Conservation (phyloP, 2,113 vertebrate species). For the Phycodurus eques region DNA sequence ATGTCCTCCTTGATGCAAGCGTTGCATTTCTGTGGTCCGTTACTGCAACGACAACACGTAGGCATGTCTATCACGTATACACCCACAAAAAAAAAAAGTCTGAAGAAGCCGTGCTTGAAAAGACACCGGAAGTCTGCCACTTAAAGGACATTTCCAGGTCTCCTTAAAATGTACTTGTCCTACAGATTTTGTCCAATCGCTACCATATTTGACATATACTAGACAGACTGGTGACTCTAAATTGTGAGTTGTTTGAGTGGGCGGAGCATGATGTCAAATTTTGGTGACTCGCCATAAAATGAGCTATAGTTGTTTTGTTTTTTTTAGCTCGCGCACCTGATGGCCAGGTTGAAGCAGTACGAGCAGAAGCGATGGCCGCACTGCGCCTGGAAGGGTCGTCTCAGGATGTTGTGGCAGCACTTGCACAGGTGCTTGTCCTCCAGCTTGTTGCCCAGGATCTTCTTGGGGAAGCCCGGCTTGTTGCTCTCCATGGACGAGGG, state of each 20-base stretch:
- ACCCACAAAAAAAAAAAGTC: not conserved
- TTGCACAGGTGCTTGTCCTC: conserved; percentile 95
- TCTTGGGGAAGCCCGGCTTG: conserved; percentile 87
- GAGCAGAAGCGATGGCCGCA: conserved; percentile 97
- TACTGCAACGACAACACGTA: conserved; percentile 64
- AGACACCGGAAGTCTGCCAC: not conserved
- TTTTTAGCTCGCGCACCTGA: conserved; percentile 50
- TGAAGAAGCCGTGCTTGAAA: not conserved
- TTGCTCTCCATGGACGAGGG: conserved; percentile 83
- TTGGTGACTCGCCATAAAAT: not conserved
- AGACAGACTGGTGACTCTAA: not conserved
- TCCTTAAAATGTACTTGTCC: no score
- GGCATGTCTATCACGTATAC: not conserved
- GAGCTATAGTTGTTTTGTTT: not conserved
- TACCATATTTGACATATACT: no score
- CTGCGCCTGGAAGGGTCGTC: conserved; percentile 90
- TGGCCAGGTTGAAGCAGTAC: conserved; percentile 80
- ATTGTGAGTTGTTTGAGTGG: not conserved
- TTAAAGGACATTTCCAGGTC: no score
- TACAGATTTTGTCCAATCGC: no score
- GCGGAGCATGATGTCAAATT: not conserved
- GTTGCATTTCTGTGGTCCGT: conserved; percentile 89
- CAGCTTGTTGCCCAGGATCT: conserved; percentile 84
- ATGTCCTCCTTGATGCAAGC: conserved; percentile 93
- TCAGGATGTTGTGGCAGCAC: conserved; percentile 84